These are phyloP conservation scores for Mastigias papua DNA, from an alignment of 30 jellyfish, hydroid and myxozoan species.

Conservation along the genomic window DNA sequence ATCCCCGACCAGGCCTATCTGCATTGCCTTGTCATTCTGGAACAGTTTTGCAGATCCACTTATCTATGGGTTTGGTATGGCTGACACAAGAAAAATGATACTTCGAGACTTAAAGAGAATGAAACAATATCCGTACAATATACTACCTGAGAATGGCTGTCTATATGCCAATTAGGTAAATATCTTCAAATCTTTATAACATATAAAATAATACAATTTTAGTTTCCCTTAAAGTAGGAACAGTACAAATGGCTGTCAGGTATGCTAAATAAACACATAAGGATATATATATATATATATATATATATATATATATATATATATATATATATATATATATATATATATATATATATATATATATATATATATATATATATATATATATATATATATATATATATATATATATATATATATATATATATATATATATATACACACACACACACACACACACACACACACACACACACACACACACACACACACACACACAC, in stretches of 20 bases:
- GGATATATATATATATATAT: background rate
- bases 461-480: background rate
- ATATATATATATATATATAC: too few species aligned
- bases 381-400: too few species aligned
- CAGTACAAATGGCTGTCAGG: too few species aligned
- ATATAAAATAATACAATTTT: too few species aligned
- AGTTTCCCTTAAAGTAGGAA: too few species aligned
- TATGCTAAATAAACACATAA: background rate
- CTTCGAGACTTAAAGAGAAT: background rate
- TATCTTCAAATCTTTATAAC: too few species aligned
- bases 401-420: too few species aligned
- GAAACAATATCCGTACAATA: background rate
- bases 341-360: background rate
- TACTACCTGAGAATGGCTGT: background rate
- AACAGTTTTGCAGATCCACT: background rate
- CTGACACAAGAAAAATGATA: background rate
- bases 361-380: background rate
- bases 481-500: background rate
- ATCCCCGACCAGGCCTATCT: background rate
- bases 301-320: background rate
- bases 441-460: background rate
- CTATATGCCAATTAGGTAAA: too few species aligned
- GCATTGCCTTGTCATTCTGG: background rate
- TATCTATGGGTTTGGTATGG: slow-evolving; percentile 1
- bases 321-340: slow-evolving; percentile 4